A percentile compares a stretch with the other conserved stretches of the same genome.
These are phyloP conservation scores for Styela clava DNA, from an alignment of 23 tunicate species.

Conservation along the genomic window DNA sequence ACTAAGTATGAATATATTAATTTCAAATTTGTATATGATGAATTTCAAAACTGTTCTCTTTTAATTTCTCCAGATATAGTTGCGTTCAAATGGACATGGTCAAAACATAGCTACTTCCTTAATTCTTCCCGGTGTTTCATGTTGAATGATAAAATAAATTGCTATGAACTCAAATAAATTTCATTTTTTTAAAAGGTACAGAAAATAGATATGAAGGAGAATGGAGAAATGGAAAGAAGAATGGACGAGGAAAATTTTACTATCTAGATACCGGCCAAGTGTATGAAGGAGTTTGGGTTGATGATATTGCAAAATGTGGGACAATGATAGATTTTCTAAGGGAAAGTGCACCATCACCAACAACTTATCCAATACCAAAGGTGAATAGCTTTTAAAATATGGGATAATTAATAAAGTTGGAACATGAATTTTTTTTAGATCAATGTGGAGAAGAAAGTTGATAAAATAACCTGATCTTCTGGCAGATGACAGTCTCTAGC, in stretches of 20 bases:
- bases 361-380: conserved; percentile 78
- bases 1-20: conserved; percentile 36
- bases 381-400: conserved; percentile 40
- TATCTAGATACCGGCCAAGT: conserved; percentile 86
- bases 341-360: conserved; percentile 71
- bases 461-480: too few relatives aligned
- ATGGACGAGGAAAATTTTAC: conserved; percentile 77
- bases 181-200: conserved; percentile 32
- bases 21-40: not conserved
- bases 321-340: conserved; percentile 78
- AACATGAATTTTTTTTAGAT: too few relatives aligned
- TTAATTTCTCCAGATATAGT: not conserved
- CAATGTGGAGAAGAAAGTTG: too few relatives aligned
- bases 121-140: too few relatives aligned
- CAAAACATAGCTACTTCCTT: too few relatives aligned
- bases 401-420: too few relatives aligned
- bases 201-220: conserved; percentile 95
- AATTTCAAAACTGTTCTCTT: not conserved
- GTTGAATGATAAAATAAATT: too few relatives aligned
- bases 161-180: too few relatives aligned
- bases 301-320: conserved; percentile 89
- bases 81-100: too few relatives aligned
- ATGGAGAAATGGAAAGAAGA: conserved; percentile 86
- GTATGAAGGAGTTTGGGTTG: conserved; percentile 85
- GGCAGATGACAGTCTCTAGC: too few relatives aligned